Conservation (phyloP, 1,140 invertebrate species). For the Drosophila bocki region DNA sequence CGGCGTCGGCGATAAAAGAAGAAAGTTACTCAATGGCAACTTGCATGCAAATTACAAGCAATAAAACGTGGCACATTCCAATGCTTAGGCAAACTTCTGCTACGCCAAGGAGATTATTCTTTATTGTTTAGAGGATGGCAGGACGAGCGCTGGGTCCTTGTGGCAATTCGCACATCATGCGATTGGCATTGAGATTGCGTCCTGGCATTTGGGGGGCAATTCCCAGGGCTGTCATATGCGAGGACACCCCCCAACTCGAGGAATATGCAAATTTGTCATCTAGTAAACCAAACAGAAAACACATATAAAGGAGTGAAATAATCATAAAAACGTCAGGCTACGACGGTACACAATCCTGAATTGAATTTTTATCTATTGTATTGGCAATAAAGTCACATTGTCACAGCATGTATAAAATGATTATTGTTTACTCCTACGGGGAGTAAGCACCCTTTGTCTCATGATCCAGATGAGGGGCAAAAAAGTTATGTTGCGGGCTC, state of each 20-base stretch:
- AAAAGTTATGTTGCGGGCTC: constrained; percentile 86
- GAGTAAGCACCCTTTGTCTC: neutral
- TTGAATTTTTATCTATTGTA: constrained; percentile 84
- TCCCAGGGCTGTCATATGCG: constrained; percentile 81
- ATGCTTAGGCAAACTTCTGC: constrained; percentile 69
- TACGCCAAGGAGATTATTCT: constrained; percentile 74
- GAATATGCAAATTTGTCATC: constrained; percentile 80
- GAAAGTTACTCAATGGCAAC: constrained; percentile 72
- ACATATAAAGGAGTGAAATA: constrained; percentile 79
- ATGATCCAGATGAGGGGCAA: constrained; percentile 1
- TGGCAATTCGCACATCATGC: constrained; percentile 82
- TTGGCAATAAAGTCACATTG: constrained; percentile 84
- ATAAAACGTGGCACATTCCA: constrained; percentile 75
- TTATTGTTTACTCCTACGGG: constrained; percentile 56
- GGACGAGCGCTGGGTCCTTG: constrained; percentile 42
- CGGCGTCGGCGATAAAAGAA: constrained; percentile 62
- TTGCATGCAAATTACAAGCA: constrained; percentile 81
- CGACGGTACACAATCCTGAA: constrained; percentile 67
- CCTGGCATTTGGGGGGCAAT: constrained; percentile 59
- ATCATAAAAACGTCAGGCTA: constrained; percentile 79
- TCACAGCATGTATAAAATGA: constrained; percentile 64
- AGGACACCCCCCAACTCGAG: constrained; percentile 35
- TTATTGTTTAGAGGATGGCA: constrained; percentile 73
- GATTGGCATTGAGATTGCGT: constrained; percentile 74
- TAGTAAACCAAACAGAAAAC: constrained; percentile 62